Conservation (phyloP, 2,888 invertebrate species). For the Xestia sexstrigata region DNA sequence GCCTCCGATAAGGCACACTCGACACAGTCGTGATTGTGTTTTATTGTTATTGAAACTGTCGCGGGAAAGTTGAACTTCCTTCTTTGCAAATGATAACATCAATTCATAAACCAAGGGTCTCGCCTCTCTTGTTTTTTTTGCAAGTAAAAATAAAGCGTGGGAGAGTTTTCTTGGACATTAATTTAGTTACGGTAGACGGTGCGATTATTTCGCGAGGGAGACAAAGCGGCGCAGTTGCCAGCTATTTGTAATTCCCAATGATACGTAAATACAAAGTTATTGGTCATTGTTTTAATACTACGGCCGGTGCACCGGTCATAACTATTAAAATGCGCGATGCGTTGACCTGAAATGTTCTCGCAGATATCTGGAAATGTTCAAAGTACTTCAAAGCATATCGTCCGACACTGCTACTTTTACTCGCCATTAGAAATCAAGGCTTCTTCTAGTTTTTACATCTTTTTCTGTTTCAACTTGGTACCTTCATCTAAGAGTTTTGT, state of each 20-base stretch:
- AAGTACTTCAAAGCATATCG: constrained; percentile 46
- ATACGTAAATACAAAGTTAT: constrained; percentile 86
- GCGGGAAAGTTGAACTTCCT: constrained; percentile 80
- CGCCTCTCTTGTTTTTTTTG: constrained; percentile 18
- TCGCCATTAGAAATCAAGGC: constrained; percentile 20
- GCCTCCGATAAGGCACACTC: constrained; percentile 86
- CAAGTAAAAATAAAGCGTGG: constrained; percentile 17
- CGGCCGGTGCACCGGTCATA: constrained; percentile 77
- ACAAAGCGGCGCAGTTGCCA: constrained; percentile 72
- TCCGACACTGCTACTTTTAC: constrained; percentile 23
- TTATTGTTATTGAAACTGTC: constrained; percentile 83
- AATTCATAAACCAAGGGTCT: constrained; percentile 41
- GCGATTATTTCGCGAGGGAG: constrained; percentile 68
- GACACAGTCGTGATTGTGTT: constrained; percentile 74
- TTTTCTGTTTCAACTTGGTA: neutral
- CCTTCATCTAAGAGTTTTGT: neutral
- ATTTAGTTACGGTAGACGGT: constrained; percentile 56
- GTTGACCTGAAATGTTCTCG: constrained; percentile 79
- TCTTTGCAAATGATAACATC: constrained; percentile 73
- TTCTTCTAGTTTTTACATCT: constrained; percentile 17
- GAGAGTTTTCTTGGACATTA: constrained; percentile 33
- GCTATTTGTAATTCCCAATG: constrained; percentile 77
- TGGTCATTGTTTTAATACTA: constrained; percentile 88
- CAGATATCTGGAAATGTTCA: constrained; percentile 67
- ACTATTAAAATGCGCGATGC: constrained; percentile 84